phyloP scores from a whole-genome alignment of 1,140 invertebrate species.

The Spodoptera frugiperda region DNA sequence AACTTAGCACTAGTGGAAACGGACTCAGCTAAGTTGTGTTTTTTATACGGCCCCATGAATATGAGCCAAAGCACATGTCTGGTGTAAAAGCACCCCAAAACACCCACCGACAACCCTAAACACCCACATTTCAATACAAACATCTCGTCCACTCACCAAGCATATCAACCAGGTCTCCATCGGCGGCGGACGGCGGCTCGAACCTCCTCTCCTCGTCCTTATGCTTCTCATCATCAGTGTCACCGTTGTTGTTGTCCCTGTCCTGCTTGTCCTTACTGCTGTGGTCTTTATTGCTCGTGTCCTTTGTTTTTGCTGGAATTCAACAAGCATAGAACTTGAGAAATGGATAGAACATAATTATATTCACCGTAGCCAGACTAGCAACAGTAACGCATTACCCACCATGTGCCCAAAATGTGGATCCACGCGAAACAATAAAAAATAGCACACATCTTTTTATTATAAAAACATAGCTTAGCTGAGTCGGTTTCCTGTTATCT shows the following conservation, averaged over 20 bases:
- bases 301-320: conserved; percentile 84
- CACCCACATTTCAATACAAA: background rate
- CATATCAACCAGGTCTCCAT: conserved; percentile 97
- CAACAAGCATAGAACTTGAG: conserved; percentile 33
- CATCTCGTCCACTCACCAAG: conserved; percentile 88
- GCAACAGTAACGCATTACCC: too few relatives aligned
- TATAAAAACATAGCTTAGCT: too few relatives aligned
- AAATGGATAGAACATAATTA: background rate
- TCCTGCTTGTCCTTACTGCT: conserved; percentile 82
- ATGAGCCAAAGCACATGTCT: too few relatives aligned
- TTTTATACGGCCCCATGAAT: too few relatives aligned
- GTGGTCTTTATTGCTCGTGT: conserved; percentile 82
- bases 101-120: background rate
- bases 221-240: conserved; percentile 90
- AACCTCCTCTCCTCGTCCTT: conserved; percentile 95
- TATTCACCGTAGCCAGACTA: too few relatives aligned
- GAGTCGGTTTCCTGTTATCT: too few relatives aligned
- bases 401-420: too few relatives aligned
- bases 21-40: too few relatives aligned
- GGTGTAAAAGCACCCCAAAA: too few relatives aligned
- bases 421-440: too few relatives aligned
- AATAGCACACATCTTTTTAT: too few relatives aligned
- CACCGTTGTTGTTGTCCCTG: conserved; percentile 88
- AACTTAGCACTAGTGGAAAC: too few relatives aligned
- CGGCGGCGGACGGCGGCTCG: conserved; percentile 94